Evolutionary conservation across 2,888 invertebrate species (phyloP), one percentile per base, ranked within the genome.

Genomic region (Villa cingulata): DNA sequence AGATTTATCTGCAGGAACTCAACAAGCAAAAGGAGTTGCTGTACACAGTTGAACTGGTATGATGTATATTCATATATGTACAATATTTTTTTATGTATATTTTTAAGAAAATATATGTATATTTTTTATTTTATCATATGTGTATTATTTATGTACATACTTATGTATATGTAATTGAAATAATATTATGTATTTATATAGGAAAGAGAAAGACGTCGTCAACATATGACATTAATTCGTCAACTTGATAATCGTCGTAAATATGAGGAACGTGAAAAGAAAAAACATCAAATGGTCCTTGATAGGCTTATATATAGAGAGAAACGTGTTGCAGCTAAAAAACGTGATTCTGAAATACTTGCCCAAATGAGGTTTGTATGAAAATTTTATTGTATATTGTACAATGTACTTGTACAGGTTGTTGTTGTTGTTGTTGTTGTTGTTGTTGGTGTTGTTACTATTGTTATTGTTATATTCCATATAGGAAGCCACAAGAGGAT

Each of bases 1-100:
- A 84, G 83, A 83, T 85, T 73, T 84, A 83, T 78, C 81, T 83
- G 75, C 84, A 87, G 73, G 89, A 89, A 82, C 83, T 89, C 76
- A 86, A 78, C 75, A 83, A 83, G 74, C 83, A 84, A 74, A 80
- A 83, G 74, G 83, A 84, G 75, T 77, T 83, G 74, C 77, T 84
- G 72, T 78, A 83, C 75, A 82, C 83, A 70, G 83, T 83, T 72
- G 84, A 84, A 77, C 76, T 84, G 83, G 83, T 83, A 80, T 76
- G 80, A 23, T 23, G 23, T 23, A 23, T 23, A 7, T 23, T 23
- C n/a, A n/a, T n/a, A n/a, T n/a, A n/a, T n/a, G n/a, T n/a, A n/a
- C n/a, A n/a, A n/a, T n/a, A n/a, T n/a, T 23, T 23, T 23, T 23
- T 23, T 23, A 23, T 23, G 7, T 4, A 23, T 6, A 6, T 23